A percentile compares a stretch with the other conserved stretches of the same genome.
phyloP scores from a whole-genome alignment of 2,888 invertebrate species.

The Campoplex capitator region DNA sequence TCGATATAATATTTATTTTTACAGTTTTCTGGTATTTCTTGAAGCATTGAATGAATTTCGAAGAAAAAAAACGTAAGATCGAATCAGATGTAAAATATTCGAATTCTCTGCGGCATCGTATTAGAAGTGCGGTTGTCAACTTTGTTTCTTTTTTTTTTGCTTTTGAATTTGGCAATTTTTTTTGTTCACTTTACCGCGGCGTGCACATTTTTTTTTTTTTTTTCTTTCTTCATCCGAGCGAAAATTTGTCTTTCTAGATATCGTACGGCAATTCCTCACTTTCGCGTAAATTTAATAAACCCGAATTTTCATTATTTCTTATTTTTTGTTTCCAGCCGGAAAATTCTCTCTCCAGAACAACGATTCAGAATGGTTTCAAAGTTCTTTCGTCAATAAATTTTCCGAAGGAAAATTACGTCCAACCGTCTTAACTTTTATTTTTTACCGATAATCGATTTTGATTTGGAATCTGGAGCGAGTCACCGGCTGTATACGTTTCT shows the following conservation, averaged over 20 bases:
- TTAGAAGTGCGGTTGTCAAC: not conserved
- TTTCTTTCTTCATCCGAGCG: not conserved
- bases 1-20: constrained; percentile 55
- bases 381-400: not conserved
- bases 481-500: constrained; percentile 74
- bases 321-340: constrained; percentile 74
- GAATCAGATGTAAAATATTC: not conserved
- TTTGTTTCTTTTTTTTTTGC: not conserved
- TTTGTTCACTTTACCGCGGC: constrained; percentile 55
- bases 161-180: not conserved
- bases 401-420: constrained; percentile 31
- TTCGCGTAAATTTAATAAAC: constrained; percentile 71
- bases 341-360: constrained; percentile 80
- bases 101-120: not conserved
- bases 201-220: constrained; percentile 45
- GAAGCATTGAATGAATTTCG: constrained; percentile 17
- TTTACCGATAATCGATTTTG: constrained; percentile 48
- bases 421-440: constrained; percentile 36
- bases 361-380: constrained; percentile 34
- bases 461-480: constrained; percentile 82
- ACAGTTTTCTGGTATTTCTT: constrained; percentile 69
- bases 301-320: constrained; percentile 64
- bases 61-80: constrained; percentile 15
- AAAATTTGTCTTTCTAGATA: constrained; percentile 45
- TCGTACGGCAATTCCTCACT: constrained; percentile 83